These are phyloP conservation scores for Melanotaenia parkinsoni DNA, from an alignment of 2,797 vertebrate species.

Conservation along the genomic window DNA sequence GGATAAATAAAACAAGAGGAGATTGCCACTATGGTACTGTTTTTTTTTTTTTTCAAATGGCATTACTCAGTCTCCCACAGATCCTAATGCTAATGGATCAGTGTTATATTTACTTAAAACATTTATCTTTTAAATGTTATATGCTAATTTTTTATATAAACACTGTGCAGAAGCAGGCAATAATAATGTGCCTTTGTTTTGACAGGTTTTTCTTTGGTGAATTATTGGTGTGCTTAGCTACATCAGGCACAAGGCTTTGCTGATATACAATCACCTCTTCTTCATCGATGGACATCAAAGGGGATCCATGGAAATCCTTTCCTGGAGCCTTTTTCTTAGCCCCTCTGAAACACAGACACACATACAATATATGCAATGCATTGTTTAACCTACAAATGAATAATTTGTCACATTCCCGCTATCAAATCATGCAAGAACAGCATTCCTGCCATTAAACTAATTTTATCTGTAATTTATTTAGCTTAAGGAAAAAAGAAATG, in stretches of 20 bases:
- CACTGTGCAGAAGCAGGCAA: not conserved
- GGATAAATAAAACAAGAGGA: conserved; percentile 18
- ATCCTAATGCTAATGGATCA: conserved; percentile 3
- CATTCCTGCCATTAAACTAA: not conserved
- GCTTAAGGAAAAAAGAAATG: not conserved
- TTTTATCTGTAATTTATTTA: not conserved
- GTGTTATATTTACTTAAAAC: conserved; percentile 1
- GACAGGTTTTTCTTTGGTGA: conserved; percentile 42
- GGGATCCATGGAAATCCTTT: conserved; percentile 36
- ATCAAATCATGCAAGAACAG: not conserved
- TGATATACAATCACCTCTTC: conserved; percentile 73
- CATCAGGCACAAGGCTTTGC: conserved; percentile 41
- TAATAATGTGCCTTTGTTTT: conserved; percentile 76
- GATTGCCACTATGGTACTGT: conserved; percentile 7
- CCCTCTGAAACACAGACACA: conserved; percentile 67
- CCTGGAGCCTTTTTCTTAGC: conserved; percentile 34
- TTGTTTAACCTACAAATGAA: not conserved
- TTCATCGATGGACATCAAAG: conserved; percentile 82
- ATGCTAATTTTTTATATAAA: not conserved
- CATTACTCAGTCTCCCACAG: not conserved
- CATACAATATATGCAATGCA: conserved; percentile 9
- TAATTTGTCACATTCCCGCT: conserved; percentile 16
- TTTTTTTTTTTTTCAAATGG: not conserved
- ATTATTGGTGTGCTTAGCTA: conserved; percentile 35
- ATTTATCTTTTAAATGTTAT: not conserved